A percentile compares a stretch with the other conserved stretches of the same genome.
phyloP scores from a whole-genome alignment of 1,140 invertebrate species.

The Epicauta chinensis region DNA sequence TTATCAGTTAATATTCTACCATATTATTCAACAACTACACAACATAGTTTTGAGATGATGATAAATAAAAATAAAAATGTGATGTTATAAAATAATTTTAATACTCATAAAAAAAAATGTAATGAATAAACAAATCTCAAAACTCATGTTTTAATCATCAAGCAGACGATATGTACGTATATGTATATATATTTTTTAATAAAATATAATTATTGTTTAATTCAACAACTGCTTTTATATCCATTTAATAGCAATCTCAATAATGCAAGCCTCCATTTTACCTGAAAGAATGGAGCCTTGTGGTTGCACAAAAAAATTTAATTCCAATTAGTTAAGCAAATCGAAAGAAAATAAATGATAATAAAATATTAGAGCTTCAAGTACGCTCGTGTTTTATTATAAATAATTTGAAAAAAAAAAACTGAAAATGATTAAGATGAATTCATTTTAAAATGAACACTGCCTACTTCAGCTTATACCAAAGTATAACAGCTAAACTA shows the following conservation, averaged over 20 bases:
- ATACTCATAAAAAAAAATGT: too few species aligned
- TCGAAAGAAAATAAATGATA: background rate
- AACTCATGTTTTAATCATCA: constrained; percentile 26
- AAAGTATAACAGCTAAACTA: constrained; percentile 19
- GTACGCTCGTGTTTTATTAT: background rate
- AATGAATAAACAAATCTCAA: constrained; percentile 21
- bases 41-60: constrained; percentile 31
- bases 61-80: constrained; percentile 5
- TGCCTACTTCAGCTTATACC: constrained; percentile 12
- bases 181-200: constrained; percentile 1
- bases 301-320: constrained; percentile 50
- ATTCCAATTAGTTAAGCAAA: constrained; percentile 35
- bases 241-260: constrained; percentile 42
- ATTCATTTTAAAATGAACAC: background rate
- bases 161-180: constrained; percentile 26
- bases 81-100: too few species aligned
- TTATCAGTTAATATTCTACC: constrained; percentile 21
- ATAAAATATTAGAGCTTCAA: constrained; percentile 4
- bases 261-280: constrained; percentile 50
- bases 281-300: constrained; percentile 68
- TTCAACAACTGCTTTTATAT: constrained; percentile 18
- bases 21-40: constrained; percentile 31
- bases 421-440: too few species aligned
- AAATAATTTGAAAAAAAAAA: too few species aligned
- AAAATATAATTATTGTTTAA: too few species aligned